These are phyloP conservation scores for Microcebus ravelobensis DNA, from an alignment of 2,113 vertebrate species.

Conservation along the genomic window DNA sequence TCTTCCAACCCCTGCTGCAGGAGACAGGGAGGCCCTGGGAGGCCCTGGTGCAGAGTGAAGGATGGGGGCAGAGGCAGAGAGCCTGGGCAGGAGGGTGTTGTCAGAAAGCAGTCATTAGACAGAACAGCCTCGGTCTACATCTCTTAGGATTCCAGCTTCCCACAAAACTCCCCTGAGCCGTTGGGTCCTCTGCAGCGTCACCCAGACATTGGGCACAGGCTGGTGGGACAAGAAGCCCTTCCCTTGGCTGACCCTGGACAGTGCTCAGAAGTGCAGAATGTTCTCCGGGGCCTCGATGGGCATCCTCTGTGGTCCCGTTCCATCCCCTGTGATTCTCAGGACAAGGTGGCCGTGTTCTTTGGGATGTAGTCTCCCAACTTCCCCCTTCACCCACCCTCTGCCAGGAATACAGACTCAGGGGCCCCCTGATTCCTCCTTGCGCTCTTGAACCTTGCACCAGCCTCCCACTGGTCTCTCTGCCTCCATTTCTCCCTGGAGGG, in stretches of 20 bases:
- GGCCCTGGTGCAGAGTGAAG: background rate
- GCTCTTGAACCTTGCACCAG: too few relatives aligned
- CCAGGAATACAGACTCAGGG: background rate
- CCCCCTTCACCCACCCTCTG: background rate
- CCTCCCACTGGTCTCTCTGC: background rate
- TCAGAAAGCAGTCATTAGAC: background rate
- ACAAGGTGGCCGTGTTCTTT: background rate
- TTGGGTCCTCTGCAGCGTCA: background rate
- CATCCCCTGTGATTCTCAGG: fast-evolving
- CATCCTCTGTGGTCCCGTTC: fast-evolving
- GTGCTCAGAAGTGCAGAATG: background rate
- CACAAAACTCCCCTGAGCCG: background rate
- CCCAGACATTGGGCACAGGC: background rate
- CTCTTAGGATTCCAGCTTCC: background rate
- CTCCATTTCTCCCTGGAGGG: background rate
- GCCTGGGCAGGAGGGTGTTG: too few relatives aligned
- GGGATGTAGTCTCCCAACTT: fast-evolving
- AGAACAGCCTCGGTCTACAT: background rate
- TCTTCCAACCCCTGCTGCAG: background rate
- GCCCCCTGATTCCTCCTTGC: background rate
- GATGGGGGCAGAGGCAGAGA: background rate
- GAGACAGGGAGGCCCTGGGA: fast-evolving
- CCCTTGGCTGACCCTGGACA: background rate
- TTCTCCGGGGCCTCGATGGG: background rate
- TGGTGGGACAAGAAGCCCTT: background rate